Conservation (phyloP, 1,140 invertebrate species). For the Anthonomus grandis region DNA sequence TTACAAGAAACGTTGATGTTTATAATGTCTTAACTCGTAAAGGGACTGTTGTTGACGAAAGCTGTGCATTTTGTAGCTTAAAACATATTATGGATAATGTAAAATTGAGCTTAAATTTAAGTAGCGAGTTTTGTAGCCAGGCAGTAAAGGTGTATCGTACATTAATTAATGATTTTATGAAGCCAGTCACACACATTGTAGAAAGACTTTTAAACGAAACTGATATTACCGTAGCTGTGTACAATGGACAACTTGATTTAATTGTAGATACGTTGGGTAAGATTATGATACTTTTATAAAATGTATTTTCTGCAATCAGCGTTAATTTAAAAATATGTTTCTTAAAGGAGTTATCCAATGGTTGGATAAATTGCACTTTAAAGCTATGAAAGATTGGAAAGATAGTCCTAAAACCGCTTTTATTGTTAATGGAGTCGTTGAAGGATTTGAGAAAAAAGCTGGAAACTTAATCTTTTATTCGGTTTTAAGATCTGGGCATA, state of each 20-base stretch:
- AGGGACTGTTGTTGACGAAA: slow-evolving; percentile 41
- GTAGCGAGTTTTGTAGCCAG: slow-evolving; percentile 66
- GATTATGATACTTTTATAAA: background rate
- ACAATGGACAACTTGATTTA: slow-evolving; percentile 68
- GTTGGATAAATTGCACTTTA: slow-evolving; percentile 69
- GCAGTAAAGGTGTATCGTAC: slow-evolving; percentile 61
- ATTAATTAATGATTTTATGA: slow-evolving; percentile 79
- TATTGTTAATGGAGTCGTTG: slow-evolving; percentile 20
- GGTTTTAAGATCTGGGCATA: slow-evolving; percentile 36
- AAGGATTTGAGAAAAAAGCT: slow-evolving; percentile 32
- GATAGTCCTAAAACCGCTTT: slow-evolving; percentile 12
- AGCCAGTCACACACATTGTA: slow-evolving; percentile 71
- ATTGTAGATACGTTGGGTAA: slow-evolving; percentile 68
- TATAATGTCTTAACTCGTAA: slow-evolving; percentile 77
- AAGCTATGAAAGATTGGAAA: slow-evolving; percentile 33
- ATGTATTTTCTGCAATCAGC: background rate
- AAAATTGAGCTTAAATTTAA: slow-evolving; percentile 58
- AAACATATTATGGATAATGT: too few relatives aligned
- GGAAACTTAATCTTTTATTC: slow-evolving; percentile 35
- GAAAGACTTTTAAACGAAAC: slow-evolving; percentile 67
- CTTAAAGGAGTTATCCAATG: slow-evolving; percentile 65
- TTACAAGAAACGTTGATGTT: slow-evolving; percentile 68
- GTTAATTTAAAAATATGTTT: slow-evolving; percentile 20
- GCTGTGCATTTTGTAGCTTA: background rate
- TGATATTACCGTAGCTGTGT: slow-evolving; percentile 63